Percentiles rank a stretch among this genome's conserved stretches.
Evolutionary conservation across 2,797 vertebrate species (phyloP).

Genomic region (Heterohyrax brucei): DNA sequence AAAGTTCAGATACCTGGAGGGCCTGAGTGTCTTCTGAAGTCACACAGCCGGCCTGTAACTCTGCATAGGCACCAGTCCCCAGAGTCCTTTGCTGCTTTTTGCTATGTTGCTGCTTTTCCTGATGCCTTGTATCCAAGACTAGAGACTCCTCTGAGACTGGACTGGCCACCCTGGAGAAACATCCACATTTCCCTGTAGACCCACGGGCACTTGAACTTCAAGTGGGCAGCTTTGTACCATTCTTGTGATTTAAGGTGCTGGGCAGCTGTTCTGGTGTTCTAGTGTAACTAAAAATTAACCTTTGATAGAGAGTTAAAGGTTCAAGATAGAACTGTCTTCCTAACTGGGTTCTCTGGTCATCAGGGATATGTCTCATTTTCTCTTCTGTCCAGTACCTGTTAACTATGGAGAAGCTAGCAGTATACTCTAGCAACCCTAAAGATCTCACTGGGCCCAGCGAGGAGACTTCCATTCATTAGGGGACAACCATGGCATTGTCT

Average conservation of each 20-base stretch:
- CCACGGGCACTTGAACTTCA: background rate
- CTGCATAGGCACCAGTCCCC: background rate
- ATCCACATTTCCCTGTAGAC: background rate
- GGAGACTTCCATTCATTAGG: background rate
- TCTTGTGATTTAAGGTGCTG: background rate
- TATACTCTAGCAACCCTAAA: background rate
- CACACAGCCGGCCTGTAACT: rapidly evolving
- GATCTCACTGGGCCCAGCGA: background rate
- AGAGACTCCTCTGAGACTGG: background rate
- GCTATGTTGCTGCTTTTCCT: background rate
- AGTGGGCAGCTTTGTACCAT: background rate
- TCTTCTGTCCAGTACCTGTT: background rate
- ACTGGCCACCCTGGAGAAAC: background rate
- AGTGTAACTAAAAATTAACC: background rate
- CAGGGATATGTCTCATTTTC: background rate
- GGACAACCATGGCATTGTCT: too few relatives aligned
- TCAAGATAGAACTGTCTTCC: constrained; percentile 14
- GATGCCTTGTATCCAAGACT: background rate
- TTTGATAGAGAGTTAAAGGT: constrained; percentile 9
- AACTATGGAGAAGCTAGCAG: background rate
- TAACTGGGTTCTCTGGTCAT: background rate
- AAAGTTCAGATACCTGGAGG: background rate
- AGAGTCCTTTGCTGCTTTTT: background rate
- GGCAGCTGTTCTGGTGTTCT: background rate
- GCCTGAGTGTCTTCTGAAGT: background rate